A percentile compares a stretch with the other conserved stretches of the same genome.
These are phyloP conservation scores for Diachasmimorpha longicaudata DNA, from an alignment of 1,140 invertebrate genomes.

Conservation along the genomic window DNA sequence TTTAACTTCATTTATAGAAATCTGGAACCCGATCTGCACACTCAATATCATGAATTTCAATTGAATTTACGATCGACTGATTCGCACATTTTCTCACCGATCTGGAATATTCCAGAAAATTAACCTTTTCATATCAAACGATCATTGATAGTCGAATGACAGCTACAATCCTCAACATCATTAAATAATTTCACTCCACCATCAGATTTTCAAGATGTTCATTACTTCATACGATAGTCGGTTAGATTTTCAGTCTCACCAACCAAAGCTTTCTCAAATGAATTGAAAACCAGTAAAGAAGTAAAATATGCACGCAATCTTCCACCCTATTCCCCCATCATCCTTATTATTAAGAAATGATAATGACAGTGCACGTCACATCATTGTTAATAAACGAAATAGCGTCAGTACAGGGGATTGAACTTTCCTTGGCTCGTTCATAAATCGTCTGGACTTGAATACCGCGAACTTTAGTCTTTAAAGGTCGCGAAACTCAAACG, in stretches of 20 bases:
- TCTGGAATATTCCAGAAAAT: slow-evolving; percentile 40
- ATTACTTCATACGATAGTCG: no score
- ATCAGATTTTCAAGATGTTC: no score
- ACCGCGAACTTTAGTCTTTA: slow-evolving; percentile 60
- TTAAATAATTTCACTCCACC: no score
- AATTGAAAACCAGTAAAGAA: not conserved
- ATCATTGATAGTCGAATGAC: no score
- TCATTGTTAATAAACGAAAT: not conserved
- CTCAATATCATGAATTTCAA: no score
- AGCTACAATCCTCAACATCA: no score
- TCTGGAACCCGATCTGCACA: no score
- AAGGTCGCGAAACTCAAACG: slow-evolving; percentile 50
- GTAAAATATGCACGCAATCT: no score
- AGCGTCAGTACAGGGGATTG: slow-evolving; percentile 27
- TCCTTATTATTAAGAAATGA: not conserved
- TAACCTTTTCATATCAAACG: not conserved
- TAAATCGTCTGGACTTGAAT: slow-evolving; percentile 51
- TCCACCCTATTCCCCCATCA: no score
- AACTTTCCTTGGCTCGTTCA: slow-evolving; percentile 44
- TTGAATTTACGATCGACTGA: no score
- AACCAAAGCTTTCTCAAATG: not conserved
- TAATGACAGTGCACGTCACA: not conserved
- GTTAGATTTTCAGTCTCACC: no score
- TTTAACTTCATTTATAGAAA: no score
- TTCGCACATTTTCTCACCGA: slow-evolving; percentile 4